Base-by-base conservation (phyloP, 1,140 invertebrate genomes). In the Zaprionus ghesquierei region DNA sequence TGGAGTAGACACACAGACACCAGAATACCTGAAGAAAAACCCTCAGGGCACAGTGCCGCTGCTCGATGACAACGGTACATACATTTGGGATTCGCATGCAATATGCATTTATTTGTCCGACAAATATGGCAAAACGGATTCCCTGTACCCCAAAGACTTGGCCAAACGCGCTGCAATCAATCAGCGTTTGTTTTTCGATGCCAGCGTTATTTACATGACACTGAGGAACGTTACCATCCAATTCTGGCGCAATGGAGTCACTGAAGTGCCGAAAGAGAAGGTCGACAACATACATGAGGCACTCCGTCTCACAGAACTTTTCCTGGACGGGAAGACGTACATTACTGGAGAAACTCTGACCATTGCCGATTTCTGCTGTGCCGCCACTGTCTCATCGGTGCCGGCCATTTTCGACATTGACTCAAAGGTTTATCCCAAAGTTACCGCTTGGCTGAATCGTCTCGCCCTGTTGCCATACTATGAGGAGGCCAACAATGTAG, bases 301-400 rank as follows among this genome's bases (percentile, higher is more conserved):
- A 3, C 93, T 93, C 18, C 77, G 89, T 20, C 58, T 92, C n/a
- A 76, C 94, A 4, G 93, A 94, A 65, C 75, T 33, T 5, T 92
- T 92, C 65, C 79, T 94, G 27, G 13, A 8, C 0, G 84, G 82
- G 2, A 86, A 72, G 22, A 74, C 81, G 2, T 95, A 93, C 81
- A 76, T 94, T 6, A 93, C 92, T 10, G 94, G 94, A 0, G 92
- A 94, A 12, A 63, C 92, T 1, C 53, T 95, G 4, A 95, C 95
- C 0, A 90, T 96, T 25, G 95, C 95, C 12, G 95, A 95, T 76
- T 91, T 94, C 12, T 92, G 92, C 63, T 93, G 93, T 33, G 87
- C 92, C 0, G 85, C 93, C 4, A 92, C 91, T 1, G 85, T 93
- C 2, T 91, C 82, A 33, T 76, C 91, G 0, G 1, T 87, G 18